These are phyloP conservation scores for Tetramorium parvispinum DNA, from an alignment of 1,140 invertebrate genomes.

Conservation along the genomic window DNA sequence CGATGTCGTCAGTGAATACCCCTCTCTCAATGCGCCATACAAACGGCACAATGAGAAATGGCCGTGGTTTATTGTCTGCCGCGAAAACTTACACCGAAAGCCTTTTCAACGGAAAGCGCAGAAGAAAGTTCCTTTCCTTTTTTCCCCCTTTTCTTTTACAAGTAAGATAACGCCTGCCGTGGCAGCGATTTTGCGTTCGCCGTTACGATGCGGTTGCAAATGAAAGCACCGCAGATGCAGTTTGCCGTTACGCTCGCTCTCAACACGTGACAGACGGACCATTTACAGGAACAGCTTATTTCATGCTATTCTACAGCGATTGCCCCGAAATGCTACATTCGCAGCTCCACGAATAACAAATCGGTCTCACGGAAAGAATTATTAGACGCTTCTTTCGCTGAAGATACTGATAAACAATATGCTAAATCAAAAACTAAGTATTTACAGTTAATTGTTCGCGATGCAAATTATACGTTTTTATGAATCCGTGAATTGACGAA, in stretches of 20 bases:
- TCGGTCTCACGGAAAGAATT: background rate
- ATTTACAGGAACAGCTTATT: slow-evolving; percentile 47
- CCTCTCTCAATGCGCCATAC: slow-evolving; percentile 39
- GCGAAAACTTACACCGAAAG: slow-evolving; percentile 60
- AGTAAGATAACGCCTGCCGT: slow-evolving; percentile 54
- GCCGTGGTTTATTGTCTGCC: slow-evolving; percentile 57
- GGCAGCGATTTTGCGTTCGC: slow-evolving; percentile 35
- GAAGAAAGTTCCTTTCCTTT: slow-evolving; percentile 35
- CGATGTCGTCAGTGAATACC: slow-evolving; percentile 49
- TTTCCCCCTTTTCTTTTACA: background rate
- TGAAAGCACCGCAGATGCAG: slow-evolving; percentile 39
- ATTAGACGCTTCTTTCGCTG: background rate
- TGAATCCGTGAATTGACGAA: background rate
- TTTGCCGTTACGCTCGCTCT: slow-evolving; percentile 33
- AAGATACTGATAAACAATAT: background rate
- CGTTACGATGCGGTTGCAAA: slow-evolving; percentile 37
- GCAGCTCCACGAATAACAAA: background rate
- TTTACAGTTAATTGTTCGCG: background rate
- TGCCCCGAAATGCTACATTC: background rate
- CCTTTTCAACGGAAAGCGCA: slow-evolving; percentile 49
- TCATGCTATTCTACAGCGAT: background rate
- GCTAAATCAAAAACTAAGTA: background rate
- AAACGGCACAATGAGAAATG: slow-evolving; percentile 54
- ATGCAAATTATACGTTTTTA: background rate
- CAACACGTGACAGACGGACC: slow-evolving; percentile 16